These are phyloP conservation scores for Spondyliosoma cantharus DNA, from an alignment of 2,797 vertebrate genomes.

Conservation along the genomic window DNA sequence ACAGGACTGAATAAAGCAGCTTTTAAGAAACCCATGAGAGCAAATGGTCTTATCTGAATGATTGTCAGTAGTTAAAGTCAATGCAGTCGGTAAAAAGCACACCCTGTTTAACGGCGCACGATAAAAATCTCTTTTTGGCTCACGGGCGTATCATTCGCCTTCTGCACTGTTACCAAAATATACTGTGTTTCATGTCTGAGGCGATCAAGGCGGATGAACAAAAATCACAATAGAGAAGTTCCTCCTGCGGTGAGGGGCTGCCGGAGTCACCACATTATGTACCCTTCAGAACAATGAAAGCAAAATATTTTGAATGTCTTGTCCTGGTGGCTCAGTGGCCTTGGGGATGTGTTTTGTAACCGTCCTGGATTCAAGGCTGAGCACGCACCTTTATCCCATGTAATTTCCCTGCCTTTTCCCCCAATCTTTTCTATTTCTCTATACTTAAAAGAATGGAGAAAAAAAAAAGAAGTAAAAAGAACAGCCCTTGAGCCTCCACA, in stretches of 20 bases:
- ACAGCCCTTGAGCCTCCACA: background rate
- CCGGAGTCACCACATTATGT: background rate
- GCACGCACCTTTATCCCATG: background rate
- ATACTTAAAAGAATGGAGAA: background rate
- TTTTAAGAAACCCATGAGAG: background rate
- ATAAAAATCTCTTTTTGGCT: background rate
- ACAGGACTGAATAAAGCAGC: background rate
- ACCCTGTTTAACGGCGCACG: constrained; percentile 1
- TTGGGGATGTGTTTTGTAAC: background rate
- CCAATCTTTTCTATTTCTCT: background rate
- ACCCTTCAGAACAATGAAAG: constrained; percentile 8
- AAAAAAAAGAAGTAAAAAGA: no score
- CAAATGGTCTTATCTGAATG: background rate
- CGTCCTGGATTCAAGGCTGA: background rate
- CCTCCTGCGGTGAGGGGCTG: background rate
- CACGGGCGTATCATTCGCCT: background rate
- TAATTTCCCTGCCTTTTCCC: background rate
- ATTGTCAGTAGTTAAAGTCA: background rate
- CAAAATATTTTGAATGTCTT: background rate
- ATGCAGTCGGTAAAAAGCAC: background rate
- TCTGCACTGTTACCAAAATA: background rate
- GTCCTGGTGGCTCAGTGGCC: background rate
- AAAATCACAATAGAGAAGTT: background rate
- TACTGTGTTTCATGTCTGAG: background rate
- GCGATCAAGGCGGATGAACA: background rate